Evolutionary conservation across 2,797 vertebrate species (phyloP), one percentile per base, ranked within the genome.

Genomic region (Liasis olivaceus): DNA sequence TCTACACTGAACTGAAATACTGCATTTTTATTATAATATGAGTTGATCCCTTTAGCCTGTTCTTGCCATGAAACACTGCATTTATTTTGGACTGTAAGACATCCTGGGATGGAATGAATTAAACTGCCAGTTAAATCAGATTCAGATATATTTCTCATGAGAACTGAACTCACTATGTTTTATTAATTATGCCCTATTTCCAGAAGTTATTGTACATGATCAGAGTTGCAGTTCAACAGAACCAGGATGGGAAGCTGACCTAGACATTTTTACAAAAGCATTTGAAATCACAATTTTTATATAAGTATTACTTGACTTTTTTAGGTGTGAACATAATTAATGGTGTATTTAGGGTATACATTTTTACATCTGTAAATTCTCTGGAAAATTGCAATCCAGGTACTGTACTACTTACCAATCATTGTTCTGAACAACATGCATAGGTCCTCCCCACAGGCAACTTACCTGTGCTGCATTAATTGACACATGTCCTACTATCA

Each of bases 401-500:
- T n/a, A 51, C 26, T 66, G 22, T 13, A 9, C 2, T 85, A 24
- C 56, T 69, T 69, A n/a, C 36, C 20, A 5, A 7, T 11, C 59
- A 15, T 77, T 22, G 20, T 89, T 14, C 72, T 92, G 59, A 77
- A 88, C 24, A 63, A 81, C 6, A 59, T 3, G 28, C 2, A 77
- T n/a, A 63, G 54, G 22, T 47, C 47, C 72, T 81, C 36, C 72
- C 72, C 20, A 63, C 6, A 28, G 31, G 91, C 54, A 7, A 56
- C 98, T 98, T 97, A 99, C 99, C 94, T 97, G 96, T 8, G 98
- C 97, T 9, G 98, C 98, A 62, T 98, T 99, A 97, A 98, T 99
- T 93, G 98, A 97, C 92, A 97, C 97, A 17, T 98, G 98, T 92
- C 99, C 98, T 92, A 99, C 98, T 90, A 99, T 97, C 94, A 99